Base-by-base conservation (phyloP, 2,797 vertebrate genomes). In the Miichthys miiuy region DNA sequence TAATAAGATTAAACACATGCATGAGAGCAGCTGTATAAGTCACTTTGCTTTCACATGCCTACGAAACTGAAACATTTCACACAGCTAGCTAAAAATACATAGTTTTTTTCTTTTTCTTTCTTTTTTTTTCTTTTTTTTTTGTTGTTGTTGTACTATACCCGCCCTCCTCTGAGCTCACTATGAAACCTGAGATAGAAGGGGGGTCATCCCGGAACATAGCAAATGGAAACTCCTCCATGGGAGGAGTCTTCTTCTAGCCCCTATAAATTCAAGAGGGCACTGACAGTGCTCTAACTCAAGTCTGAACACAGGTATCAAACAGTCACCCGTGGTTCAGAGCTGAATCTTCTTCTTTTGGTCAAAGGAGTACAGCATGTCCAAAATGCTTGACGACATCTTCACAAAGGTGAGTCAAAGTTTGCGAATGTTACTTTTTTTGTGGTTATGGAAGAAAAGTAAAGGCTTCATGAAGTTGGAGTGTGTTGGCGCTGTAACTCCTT, bases 351-450 rank as follows among this genome's bases (percentile, higher is more conserved):
- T 50, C 64, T 72, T 77, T 74, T 55, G 65, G 80, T 46, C 51
- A 76, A 85, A 88, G 76, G 77, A 83, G 78, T 88, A 92, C 92
- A 96, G 85, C 84, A 96, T 96, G 95, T 95, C 94, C 81, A 92
- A 95, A 84, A 94, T 94, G 83, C 90, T 93, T 60, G 94, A 94
- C 87, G 85, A 93, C 74, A 91, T 94, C 55, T 27, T 94, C 13
- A 58, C 84, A 16, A 91, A 92, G 92, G 95, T 96, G 86, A 94
- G 94, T 90, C 52, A 25, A 18, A 60, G 17, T 64, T 42, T 50
- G 34, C 20, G 13, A 44, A 1, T 12, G 14, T 44, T 14, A 25
- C 54, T 44, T 18, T 41, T 1, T 4, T 44, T 34, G 34, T 65
- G 80, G 54, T 80, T 82, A 80, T 78, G 72, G 71, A 65, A 73